A percentile compares a stretch with the other conserved stretches of the same genome.
These are phyloP conservation scores for Datnioides undecimradiatus DNA, from an alignment of 2,113 vertebrate genomes.

Conservation along the genomic window DNA sequence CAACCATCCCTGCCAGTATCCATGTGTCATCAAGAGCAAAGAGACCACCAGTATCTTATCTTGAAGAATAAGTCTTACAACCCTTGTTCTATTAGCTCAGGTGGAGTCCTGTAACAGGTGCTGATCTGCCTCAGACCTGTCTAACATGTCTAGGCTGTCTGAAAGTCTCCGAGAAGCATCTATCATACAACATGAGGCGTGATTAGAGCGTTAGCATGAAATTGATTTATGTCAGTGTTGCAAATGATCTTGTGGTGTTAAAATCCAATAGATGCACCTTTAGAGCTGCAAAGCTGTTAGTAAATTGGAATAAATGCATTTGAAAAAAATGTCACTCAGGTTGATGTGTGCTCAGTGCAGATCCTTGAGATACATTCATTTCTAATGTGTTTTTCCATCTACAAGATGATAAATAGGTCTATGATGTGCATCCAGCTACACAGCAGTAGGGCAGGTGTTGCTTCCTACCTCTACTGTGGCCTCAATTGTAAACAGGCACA, in stretches of 20 bases:
- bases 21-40: no score
- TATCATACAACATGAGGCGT: not conserved
- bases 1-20: no score
- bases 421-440: slow-evolving; percentile 8
- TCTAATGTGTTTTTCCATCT: not conserved
- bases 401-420: slow-evolving; percentile 1
- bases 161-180: not conserved
- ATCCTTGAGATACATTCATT: not conserved
- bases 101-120: not conserved
- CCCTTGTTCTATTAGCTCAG: not conserved
- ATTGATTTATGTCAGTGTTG: slow-evolving; percentile 19
- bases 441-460: not conserved
- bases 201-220: not conserved
- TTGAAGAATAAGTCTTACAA: no score
- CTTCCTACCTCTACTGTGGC: slow-evolving; percentile 18
- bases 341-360: not conserved
- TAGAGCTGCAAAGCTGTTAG: not conserved
- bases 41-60: no score
- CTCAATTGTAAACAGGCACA: slow-evolving; percentile 30
- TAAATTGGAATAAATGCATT: not conserved
- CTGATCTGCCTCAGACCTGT: not conserved
- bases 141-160: not conserved
- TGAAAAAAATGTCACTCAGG: not conserved
- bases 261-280: not conserved
- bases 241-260: slow-evolving; percentile 1